Evolutionary conservation across 2,888 invertebrate genomes (phyloP).

Genomic region (Calameuta filiformis): DNA sequence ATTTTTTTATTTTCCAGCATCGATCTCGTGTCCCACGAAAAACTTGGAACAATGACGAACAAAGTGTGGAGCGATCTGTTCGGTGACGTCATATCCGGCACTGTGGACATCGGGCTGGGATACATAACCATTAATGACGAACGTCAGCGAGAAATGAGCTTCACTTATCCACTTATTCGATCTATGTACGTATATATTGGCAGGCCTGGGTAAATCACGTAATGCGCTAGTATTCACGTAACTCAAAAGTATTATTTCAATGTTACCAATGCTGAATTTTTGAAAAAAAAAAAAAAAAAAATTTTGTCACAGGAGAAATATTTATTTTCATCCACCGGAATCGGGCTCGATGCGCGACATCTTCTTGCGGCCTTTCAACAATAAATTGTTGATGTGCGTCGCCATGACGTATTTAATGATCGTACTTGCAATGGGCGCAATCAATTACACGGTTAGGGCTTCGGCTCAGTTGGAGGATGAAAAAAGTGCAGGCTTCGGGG

Average conservation of each 20-base stretch:
- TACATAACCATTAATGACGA: constrained; percentile 70
- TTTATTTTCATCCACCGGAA: constrained; percentile 74
- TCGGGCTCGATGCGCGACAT: constrained; percentile 73
- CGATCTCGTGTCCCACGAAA: constrained; percentile 52
- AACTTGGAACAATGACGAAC: constrained; percentile 64
- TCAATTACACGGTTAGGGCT: constrained; percentile 62
- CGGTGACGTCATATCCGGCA: constrained; percentile 70
- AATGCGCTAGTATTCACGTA: not conserved
- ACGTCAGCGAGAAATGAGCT: constrained; percentile 70
- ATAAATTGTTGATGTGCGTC: constrained; percentile 69
- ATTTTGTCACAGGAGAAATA: constrained; percentile 68
- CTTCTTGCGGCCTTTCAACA: constrained; percentile 73
- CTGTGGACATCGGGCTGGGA: constrained; percentile 72
- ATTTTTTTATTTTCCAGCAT: constrained; percentile 37
- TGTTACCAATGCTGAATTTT: no score
- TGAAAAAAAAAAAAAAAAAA: constrained; percentile 16
- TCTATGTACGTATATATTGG: constrained; percentile 67
- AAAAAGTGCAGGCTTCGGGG: constrained; percentile 63
- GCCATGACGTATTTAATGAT: constrained; percentile 68
- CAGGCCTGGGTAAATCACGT: not conserved
- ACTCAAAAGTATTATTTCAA: not conserved
- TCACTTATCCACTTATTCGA: constrained; percentile 73
- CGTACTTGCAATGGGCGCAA: constrained; percentile 67
- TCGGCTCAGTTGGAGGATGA: constrained; percentile 57
- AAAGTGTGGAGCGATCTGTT: constrained; percentile 74